phyloP scores from a whole-genome alignment of 2,797 vertebrate genomes.

The Dromococcyx pavoninus region DNA sequence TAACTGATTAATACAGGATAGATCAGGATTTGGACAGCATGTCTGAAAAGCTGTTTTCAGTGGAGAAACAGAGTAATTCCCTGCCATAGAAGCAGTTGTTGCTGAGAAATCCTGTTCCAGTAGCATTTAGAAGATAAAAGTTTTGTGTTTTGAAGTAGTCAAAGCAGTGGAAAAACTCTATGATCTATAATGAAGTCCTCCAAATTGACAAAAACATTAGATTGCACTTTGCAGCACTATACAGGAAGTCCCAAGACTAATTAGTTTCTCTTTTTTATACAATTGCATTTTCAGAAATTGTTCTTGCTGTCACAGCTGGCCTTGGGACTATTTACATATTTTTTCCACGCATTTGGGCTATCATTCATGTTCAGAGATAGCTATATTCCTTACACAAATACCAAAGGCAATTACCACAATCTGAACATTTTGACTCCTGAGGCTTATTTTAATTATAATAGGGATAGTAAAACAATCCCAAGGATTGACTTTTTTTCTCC shows the following conservation, averaged over 20 bases:
- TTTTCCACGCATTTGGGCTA: background rate
- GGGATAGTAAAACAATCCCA: background rate
- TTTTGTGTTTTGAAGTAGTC: background rate
- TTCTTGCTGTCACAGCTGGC: conserved; percentile 55
- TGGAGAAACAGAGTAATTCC: background rate
- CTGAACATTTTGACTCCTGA: conserved; percentile 11
- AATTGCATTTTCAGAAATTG: conserved; percentile 51
- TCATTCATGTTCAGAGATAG: conserved; percentile 39
- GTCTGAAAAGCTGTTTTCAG: background rate
- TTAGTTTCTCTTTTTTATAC: conserved; percentile 46
- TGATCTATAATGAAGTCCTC: conserved; percentile 32
- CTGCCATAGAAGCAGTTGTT: background rate
- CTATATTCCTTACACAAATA: conserved; percentile 34
- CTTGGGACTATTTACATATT: conserved; percentile 50
- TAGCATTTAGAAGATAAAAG: background rate
- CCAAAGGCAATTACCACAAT: conserved; percentile 37
- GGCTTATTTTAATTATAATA: conserved; percentile 38
- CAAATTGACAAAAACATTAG: conserved; percentile 50
- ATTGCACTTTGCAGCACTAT: conserved; percentile 28
- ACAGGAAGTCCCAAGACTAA: conserved; percentile 49
- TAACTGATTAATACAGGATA: background rate
- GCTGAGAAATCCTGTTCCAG: background rate
- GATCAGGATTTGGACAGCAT: background rate
- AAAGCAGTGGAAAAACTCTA: background rate
- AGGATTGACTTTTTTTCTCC: background rate